These are phyloP conservation scores for Plecturocebus donacophilus DNA, from an alignment of 2,113 vertebrate genomes.

Conservation along the genomic window DNA sequence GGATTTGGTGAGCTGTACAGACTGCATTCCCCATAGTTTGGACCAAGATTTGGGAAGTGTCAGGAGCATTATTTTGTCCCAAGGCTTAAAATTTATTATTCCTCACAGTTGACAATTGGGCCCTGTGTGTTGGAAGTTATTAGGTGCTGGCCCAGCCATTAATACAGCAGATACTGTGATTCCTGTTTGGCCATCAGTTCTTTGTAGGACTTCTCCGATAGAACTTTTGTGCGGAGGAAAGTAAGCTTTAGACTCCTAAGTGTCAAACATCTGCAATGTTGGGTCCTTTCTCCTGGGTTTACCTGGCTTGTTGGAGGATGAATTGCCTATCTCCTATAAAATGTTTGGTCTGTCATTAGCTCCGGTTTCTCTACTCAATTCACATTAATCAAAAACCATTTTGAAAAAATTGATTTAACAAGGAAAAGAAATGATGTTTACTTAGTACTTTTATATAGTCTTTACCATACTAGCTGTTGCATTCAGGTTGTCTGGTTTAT, in stretches of 20 bases:
- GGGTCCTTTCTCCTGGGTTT: neutral
- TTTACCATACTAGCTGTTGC: neutral
- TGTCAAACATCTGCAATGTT: neutral
- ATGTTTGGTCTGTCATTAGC: neutral
- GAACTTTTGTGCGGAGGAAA: neutral
- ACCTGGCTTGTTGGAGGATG: neutral
- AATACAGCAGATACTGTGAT: neutral
- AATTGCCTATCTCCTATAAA: neutral
- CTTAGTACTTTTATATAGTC: neutral
- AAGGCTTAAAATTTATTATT: neutral
- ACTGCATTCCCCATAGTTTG: neutral
- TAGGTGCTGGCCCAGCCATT: neutral
- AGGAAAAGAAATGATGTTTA: neutral
- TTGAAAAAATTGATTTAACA: neutral
- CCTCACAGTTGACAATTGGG: neutral
- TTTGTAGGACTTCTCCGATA: neutral
- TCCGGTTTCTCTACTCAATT: constrained; percentile 29
- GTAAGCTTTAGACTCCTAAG: neutral
- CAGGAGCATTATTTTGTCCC: neutral
- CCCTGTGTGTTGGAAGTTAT: no score
- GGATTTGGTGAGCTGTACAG: neutral
- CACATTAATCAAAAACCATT: neutral
- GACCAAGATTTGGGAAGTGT: neutral
- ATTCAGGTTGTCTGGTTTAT: neutral
- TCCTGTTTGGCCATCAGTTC: neutral